Percentiles rank a stretch among this genome's conserved stretches.
phyloP scores from a whole-genome alignment of 2,113 vertebrate genomes.

The Stigmatopora nigra region DNA sequence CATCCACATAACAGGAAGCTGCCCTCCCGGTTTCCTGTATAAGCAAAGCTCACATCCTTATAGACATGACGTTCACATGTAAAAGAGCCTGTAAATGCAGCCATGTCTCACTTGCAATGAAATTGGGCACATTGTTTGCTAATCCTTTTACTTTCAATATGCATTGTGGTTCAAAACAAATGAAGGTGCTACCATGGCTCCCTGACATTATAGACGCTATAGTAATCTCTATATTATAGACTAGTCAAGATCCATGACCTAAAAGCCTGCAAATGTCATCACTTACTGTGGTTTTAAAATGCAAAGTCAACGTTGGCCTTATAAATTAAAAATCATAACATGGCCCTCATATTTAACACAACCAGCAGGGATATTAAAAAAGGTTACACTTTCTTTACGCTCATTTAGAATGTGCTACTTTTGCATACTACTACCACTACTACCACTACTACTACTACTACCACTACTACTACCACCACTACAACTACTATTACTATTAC shows the following conservation, averaged over 20 bases:
- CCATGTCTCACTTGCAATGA: slow-evolving; percentile 37
- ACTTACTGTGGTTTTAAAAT: neutral
- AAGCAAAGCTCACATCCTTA: slow-evolving; percentile 79
- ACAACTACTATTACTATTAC: too few relatives aligned
- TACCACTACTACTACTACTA: too few relatives aligned
- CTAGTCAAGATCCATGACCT: neutral
- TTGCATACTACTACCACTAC: too few relatives aligned
- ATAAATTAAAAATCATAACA: slow-evolving; percentile 44
- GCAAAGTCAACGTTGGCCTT: slow-evolving; percentile 22
- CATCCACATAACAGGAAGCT: slow-evolving; percentile 94
- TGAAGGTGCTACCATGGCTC: neutral
- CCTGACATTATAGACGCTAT: neutral
- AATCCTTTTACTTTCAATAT: neutral
- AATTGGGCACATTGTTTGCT: slow-evolving; percentile 26
- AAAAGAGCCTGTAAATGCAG: slow-evolving; percentile 68
- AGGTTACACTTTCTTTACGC: too few relatives aligned
- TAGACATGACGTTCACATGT: slow-evolving; percentile 72
- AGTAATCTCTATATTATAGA: too few relatives aligned
- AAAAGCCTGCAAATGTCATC: slow-evolving; percentile 1
- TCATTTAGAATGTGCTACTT: too few relatives aligned
- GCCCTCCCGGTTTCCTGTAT: slow-evolving; percentile 91
- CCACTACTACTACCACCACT: too few relatives aligned
- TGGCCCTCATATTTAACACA: slow-evolving; percentile 26
- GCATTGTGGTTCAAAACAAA: neutral
- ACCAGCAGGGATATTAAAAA: too few relatives aligned